Evolutionary conservation across 2,797 vertebrate genomes (phyloP).

Genomic region (Odontamblyopus rebecca): DNA sequence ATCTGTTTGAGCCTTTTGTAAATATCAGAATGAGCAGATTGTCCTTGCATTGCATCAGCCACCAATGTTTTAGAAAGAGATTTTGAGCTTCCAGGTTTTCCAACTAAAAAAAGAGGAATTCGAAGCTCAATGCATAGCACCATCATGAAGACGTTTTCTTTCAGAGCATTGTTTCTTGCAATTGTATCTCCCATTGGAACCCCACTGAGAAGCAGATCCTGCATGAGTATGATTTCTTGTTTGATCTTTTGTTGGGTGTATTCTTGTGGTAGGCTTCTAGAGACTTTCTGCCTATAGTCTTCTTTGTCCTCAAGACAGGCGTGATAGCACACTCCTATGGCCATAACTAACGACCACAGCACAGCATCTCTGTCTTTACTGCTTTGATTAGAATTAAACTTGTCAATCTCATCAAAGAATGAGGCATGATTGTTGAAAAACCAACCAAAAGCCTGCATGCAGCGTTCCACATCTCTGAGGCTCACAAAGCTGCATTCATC

Average conservation of each 20-base stretch:
- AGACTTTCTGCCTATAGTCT: constrained; percentile 76
- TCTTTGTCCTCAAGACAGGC: constrained; percentile 88
- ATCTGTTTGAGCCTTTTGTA: constrained; percentile 90
- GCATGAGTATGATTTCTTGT: constrained; percentile 85
- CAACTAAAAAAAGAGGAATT: constrained; percentile 95
- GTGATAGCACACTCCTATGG: constrained; percentile 91
- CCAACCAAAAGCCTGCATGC: constrained; percentile 89
- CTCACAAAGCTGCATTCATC: constrained; percentile 95
- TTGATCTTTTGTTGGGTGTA: constrained; percentile 72
- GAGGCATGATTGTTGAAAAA: constrained; percentile 75
- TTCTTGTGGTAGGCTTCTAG: constrained; percentile 65
- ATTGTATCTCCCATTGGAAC: constrained; percentile 86
- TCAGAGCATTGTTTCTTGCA: constrained; percentile 89
- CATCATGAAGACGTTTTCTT: constrained; percentile 99
- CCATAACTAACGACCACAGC: constrained; percentile 89
- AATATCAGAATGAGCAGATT: constrained; percentile 85
- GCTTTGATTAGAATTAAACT: constrained; percentile 41
- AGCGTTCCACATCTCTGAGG: constrained; percentile 94
- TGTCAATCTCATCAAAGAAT: constrained; percentile 75
- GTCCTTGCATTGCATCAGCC: constrained; percentile 95
- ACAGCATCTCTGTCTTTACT: constrained; percentile 56
- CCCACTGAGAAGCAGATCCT: constrained; percentile 87
- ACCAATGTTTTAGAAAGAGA: constrained; percentile 96
- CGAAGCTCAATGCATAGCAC: constrained; percentile 92
- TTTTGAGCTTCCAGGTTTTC: constrained; percentile 97